Conservation (phyloP, 2,888 invertebrate species). For the Congeria kusceri region DNA sequence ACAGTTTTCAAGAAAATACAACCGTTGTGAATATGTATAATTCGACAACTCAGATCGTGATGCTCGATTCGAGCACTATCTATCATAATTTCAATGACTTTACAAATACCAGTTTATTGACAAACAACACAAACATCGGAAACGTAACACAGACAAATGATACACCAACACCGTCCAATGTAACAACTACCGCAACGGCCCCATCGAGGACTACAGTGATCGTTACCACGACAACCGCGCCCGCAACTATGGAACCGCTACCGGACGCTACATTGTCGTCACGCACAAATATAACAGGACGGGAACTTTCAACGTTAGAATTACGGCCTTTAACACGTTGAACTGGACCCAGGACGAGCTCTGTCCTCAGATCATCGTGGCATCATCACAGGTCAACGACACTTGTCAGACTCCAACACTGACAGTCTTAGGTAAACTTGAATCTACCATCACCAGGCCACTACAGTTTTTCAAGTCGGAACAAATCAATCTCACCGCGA, state of each 20-base stretch:
- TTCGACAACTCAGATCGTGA: neutral
- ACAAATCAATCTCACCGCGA: conserved; percentile 69
- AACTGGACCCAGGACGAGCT: conserved; percentile 69
- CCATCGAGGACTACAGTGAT: conserved; percentile 45
- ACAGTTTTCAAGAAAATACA: neutral
- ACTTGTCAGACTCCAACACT: conserved; percentile 51
- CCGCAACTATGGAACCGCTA: conserved; percentile 52
- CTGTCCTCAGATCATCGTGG: conserved; percentile 79
- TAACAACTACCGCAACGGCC: conserved; percentile 23
- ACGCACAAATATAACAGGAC: conserved; percentile 66
- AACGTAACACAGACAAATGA: no score
- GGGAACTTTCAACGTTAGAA: conserved; percentile 74
- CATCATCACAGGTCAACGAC: conserved; percentile 34
- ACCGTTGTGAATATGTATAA: neutral
- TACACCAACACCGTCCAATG: neutral
- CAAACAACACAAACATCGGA: no score
- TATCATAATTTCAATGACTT: no score
- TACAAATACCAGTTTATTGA: no score
- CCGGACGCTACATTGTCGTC: conserved; percentile 64
- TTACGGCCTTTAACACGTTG: conserved; percentile 77
- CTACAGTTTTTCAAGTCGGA: conserved; percentile 69
- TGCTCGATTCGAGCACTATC: neutral
- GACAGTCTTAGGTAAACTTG: conserved; percentile 32
- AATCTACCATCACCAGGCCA: conserved; percentile 43
- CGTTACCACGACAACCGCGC: conserved; percentile 33